Percentiles rank a stretch among this genome's conserved stretches.
Conservation (phyloP, 1,140 invertebrate species). For the Batillaria attramentaria region DNA sequence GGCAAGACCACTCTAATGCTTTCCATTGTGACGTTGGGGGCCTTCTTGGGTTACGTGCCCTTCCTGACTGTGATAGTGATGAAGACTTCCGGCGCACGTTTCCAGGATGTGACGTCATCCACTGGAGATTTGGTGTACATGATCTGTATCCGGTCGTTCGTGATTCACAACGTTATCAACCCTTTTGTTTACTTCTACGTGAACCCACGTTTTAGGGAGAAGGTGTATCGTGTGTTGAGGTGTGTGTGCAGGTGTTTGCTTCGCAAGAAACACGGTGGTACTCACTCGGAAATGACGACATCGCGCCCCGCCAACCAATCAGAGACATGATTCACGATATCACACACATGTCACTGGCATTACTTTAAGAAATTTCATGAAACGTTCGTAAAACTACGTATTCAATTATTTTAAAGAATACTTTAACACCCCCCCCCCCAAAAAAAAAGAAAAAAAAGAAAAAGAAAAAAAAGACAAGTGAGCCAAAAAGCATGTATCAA, state of each 20-base stretch:
- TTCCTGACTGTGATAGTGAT: constrained; percentile 11
- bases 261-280: background rate
- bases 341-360: no score
- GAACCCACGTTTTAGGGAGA: constrained; percentile 3
- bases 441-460: background rate
- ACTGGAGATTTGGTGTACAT: constrained; percentile 8
- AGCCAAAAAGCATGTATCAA: no score
- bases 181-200: constrained; percentile 25
- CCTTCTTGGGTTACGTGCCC: constrained; percentile 18
- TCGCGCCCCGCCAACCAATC: background rate
- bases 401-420: no score
- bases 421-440: background rate
- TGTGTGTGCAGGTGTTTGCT: background rate
- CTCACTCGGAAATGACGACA: background rate
- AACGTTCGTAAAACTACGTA: no score
- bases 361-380: background rate
- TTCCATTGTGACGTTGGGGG: constrained; percentile 1
- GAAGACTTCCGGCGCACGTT: background rate
- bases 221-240: background rate
- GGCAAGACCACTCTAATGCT: constrained; percentile 13
- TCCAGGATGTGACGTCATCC: background rate
- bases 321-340: no score
- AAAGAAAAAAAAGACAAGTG: no score
- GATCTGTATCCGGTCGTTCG: constrained; percentile 7
- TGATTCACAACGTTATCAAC: constrained; percentile 29